Percentiles rank a stretch among this genome's conserved stretches.
These are phyloP conservation scores for Daubentonia madagascariensis DNA, from an alignment of 2,113 vertebrate genomes.

Conservation along the genomic window DNA sequence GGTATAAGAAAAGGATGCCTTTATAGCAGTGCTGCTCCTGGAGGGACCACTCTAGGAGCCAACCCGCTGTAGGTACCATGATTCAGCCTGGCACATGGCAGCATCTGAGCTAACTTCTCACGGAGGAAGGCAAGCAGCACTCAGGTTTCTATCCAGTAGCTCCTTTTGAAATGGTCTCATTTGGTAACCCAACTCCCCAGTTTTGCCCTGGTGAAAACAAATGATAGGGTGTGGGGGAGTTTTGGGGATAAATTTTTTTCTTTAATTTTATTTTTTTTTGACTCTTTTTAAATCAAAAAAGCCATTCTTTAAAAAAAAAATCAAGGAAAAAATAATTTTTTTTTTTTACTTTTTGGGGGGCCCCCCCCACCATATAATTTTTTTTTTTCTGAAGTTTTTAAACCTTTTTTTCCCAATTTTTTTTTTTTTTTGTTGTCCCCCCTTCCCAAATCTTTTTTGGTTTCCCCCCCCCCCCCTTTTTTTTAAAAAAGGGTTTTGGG, in stretches of 20 bases:
- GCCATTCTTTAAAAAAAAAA: neutral
- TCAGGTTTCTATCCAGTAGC: neutral
- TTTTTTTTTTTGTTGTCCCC: too few relatives aligned
- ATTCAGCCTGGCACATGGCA: neutral
- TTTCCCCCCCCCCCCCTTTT: too few relatives aligned
- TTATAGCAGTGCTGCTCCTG: too few relatives aligned
- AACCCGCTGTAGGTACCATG: fast-evolving
- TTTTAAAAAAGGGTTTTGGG: too few relatives aligned
- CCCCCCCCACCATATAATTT: neutral
- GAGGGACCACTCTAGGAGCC: neutral
- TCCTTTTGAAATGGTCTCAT: neutral
- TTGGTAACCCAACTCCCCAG: neutral
- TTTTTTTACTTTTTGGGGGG: neutral
- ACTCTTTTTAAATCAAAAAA: constrained; percentile 29
- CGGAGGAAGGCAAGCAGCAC: neutral
- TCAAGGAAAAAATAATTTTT: neutral
- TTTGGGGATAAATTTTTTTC: neutral
- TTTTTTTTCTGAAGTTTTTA: neutral
- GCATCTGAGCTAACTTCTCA: neutral
- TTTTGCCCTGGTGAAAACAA: neutral
- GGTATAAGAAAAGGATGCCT: neutral
- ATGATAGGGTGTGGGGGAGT: neutral
- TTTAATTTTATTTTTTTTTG: constrained; percentile 18
- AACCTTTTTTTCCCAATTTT: too few relatives aligned
- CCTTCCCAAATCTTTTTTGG: too few relatives aligned